Evolutionary conservation across 2,888 invertebrate species (phyloP).

Genomic region (Acleris holmiana): DNA sequence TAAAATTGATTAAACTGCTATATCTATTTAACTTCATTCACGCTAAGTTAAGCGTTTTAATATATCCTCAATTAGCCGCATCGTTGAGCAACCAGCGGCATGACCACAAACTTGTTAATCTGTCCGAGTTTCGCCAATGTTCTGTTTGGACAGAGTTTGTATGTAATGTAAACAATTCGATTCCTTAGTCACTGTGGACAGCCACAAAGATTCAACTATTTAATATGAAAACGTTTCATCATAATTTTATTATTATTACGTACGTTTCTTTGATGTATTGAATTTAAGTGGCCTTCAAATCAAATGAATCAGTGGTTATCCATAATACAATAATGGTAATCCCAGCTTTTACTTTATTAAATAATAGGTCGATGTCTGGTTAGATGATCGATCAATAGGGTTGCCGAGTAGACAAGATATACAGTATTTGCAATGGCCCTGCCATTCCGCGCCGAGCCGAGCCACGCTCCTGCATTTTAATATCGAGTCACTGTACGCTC

Average conservation of each 20-base stretch:
- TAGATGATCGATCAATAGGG: conserved; percentile 28
- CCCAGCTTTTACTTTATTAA: background rate
- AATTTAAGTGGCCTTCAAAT: too few species aligned
- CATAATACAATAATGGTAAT: background rate
- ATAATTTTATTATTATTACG: too few species aligned
- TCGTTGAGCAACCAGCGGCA: conserved; percentile 32
- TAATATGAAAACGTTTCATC: too few species aligned
- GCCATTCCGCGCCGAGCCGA: conserved; percentile 38
- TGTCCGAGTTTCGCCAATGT: conserved; percentile 24
- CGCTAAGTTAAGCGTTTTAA: conserved; percentile 29
- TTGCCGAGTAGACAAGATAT: conserved; percentile 29
- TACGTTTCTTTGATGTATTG: too few species aligned
- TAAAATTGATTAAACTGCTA: conserved; percentile 22
- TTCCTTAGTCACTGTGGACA: background rate
- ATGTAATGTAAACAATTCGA: conserved; percentile 2
- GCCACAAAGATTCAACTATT: background rate
- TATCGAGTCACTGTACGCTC: conserved; percentile 63
- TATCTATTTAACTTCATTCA: conserved; percentile 22
- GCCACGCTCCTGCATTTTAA: conserved; percentile 58
- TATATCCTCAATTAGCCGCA: conserved; percentile 31
- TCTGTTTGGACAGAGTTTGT: conserved; percentile 7
- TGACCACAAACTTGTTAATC: conserved; percentile 34
- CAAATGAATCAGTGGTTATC: too few species aligned
- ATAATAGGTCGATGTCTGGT: conserved; percentile 1
- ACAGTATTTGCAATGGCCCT: conserved; percentile 32